A percentile compares a stretch with the other conserved stretches of the same genome.
Evolutionary conservation across 2,113 vertebrate genomes (phyloP).

Genomic region (Neolamprologus toae): DNA sequence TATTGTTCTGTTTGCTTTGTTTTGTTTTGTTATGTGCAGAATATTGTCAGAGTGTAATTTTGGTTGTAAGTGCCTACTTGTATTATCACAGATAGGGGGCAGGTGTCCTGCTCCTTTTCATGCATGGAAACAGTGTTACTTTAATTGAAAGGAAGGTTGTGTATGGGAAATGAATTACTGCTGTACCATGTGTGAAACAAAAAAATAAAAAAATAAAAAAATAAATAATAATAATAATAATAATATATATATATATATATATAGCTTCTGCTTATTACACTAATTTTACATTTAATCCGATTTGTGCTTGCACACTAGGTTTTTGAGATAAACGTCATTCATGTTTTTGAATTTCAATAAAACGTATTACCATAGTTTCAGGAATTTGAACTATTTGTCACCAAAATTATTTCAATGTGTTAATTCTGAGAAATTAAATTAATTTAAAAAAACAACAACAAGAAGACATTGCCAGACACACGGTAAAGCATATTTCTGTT

Average conservation of each 20-base stretch:
- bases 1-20: too few species aligned
- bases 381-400: background rate
- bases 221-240: too few species aligned
- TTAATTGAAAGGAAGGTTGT: too few species aligned
- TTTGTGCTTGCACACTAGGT: background rate
- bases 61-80: too few species aligned
- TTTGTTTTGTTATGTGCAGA: too few species aligned
- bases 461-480: background rate
- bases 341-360: background rate
- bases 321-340: background rate
- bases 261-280: background rate
- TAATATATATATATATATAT: background rate
- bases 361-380: background rate
- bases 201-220: too few species aligned
- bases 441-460: rapidly evolving
- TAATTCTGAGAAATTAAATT: background rate
- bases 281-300: background rate
- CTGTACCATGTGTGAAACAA: too few species aligned
- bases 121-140: too few species aligned
- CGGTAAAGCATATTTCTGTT: background rate
- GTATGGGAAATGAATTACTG: too few species aligned
- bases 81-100: too few species aligned
- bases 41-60: too few species aligned
- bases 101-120: too few species aligned
- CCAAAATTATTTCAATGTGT: background rate